Base-by-base conservation (phyloP, 2,888 invertebrate species). In the Ophion obscuratus region DNA sequence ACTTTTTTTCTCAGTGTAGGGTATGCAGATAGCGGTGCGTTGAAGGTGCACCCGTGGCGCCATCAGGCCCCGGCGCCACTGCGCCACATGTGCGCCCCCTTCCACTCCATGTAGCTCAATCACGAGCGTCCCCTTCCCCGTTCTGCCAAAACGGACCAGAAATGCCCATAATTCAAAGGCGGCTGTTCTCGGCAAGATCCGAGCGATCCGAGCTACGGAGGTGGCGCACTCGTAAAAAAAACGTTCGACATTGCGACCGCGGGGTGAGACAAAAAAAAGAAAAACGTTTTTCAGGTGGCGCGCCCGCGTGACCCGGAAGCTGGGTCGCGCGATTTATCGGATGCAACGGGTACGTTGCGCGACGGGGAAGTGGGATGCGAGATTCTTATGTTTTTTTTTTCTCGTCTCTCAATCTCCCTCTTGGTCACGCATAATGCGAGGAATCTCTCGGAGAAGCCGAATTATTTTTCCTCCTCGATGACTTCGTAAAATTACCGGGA, bases 281-380 rank as follows among this genome's bases (percentile, higher is more conserved):
- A 47, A 57, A 73, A 88, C 81, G 79, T 47, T n/a, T 70, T 85
- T 85, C 88, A 88, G 88, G 88, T 88, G 87, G 62, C 83, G n/a
- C 64, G 1, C 27, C n/a, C 27, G 27, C 27, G 71, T 7, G n/a
- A 24, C 36, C 70, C 85, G 88, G 88, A 87, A 87, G 87, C 75
- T 75, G 76, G 68, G 84, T 78, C 14, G 59, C 66, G 64, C 87
- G 78, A 87, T 88, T 87, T 87, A 87, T 87, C 80, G 85, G 61
- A 70, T 74, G 71, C 78, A 78, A 85, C 78, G 59, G 10, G 44
- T 10, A 11, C 27, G 53, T 53, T 24, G 7, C 20, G n/a, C 17
- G 66, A 57, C 4, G 36, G 73, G 36, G 17, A 57, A 53, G 47
- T 47, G n/a, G 57, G 14, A 47, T 11, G 59, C 36, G 10, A 7